Conservation (phyloP, 1,140 invertebrate species). For the Caerostris darwini region DNA sequence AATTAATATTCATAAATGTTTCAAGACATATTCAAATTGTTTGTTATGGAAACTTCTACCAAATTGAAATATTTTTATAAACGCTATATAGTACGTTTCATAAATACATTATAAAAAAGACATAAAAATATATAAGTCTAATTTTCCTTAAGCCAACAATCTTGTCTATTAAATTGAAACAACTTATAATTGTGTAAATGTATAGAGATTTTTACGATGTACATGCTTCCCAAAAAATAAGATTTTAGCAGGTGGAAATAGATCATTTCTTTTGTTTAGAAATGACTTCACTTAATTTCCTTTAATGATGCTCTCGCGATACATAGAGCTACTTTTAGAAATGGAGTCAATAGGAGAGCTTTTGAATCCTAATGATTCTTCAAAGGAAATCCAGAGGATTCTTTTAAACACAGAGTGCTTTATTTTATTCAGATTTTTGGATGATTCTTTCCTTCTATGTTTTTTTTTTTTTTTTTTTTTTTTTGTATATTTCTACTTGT, state of each 20-base stretch:
- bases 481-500: too few relatives aligned
- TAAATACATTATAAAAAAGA: too few relatives aligned
- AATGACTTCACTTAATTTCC: conserved; percentile 1
- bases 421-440: conserved; percentile 2
- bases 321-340: conserved; percentile 36
- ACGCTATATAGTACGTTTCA: too few relatives aligned
- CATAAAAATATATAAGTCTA: too few relatives aligned
- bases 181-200: neutral
- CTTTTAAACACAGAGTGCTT: neutral
- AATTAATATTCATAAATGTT: too few relatives aligned
- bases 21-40: too few relatives aligned
- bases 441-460: neutral
- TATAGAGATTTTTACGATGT: neutral
- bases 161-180: too few relatives aligned
- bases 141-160: too few relatives aligned
- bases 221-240: neutral
- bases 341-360: conserved; percentile 39
- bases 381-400: neutral
- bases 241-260: conserved; percentile 1
- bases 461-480: too few relatives aligned
- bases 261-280: conserved; percentile 24
- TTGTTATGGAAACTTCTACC: too few relatives aligned
- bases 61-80: too few relatives aligned
- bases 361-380: conserved; percentile 52
- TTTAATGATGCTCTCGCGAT: conserved; percentile 38